These are phyloP conservation scores for Noturus placidus DNA, from an alignment of 2,113 vertebrate species.

Conservation along the genomic window DNA sequence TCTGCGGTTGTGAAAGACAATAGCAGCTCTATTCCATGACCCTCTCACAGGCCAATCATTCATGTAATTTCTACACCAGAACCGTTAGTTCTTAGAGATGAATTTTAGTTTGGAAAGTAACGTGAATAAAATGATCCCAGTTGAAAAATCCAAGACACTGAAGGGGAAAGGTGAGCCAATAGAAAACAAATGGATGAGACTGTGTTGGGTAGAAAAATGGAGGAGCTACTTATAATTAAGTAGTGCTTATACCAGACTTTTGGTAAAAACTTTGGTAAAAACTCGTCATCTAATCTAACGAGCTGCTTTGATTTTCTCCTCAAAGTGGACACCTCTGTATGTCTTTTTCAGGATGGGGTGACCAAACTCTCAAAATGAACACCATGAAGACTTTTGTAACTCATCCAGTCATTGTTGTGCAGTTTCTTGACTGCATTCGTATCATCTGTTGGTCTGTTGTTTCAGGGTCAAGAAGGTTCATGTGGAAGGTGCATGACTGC, in stretches of 20 bases:
- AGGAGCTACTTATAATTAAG: background rate
- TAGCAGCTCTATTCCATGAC: background rate
- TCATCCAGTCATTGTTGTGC: background rate
- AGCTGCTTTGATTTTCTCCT: background rate
- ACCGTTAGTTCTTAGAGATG: background rate
- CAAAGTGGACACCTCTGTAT: background rate
- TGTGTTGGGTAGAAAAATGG: background rate
- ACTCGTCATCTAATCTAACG: too few relatives aligned
- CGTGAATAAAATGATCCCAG: background rate
- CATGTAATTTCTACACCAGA: background rate
- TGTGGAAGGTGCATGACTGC: background rate
- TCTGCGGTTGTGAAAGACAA: conserved; percentile 33
- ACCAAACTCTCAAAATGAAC: background rate
- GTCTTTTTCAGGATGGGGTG: background rate
- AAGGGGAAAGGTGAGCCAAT: background rate
- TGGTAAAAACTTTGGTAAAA: too few relatives aligned
- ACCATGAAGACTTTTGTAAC: background rate
- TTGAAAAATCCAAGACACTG: background rate
- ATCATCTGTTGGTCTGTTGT: conserved; percentile 17
- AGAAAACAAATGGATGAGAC: background rate
- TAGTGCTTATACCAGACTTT: background rate
- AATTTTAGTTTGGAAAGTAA: background rate
- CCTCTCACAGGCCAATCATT: background rate
- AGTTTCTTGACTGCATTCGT: background rate
- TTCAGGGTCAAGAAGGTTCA: background rate